Conservation (phyloP, 2,888 invertebrate species). For the Ametastegia equiseti region DNA sequence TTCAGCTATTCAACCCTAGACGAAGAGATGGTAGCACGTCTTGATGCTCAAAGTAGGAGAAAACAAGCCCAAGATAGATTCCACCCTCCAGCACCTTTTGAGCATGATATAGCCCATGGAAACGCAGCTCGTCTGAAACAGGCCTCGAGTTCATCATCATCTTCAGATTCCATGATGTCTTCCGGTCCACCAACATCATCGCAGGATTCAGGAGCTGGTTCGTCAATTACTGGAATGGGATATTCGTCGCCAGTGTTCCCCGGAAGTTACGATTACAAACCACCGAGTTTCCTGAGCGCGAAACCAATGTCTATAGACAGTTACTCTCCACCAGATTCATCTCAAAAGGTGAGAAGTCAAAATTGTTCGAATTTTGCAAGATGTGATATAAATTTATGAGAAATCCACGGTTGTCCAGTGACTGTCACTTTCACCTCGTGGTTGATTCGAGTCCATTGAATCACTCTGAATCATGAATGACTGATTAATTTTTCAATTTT, state of each 20-base stretch:
- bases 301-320: constrained; percentile 53
- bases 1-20: constrained; percentile 67
- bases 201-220: constrained; percentile 10
- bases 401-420: too few species aligned
- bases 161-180: neutral
- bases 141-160: neutral
- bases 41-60: constrained; percentile 56
- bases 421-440: too few species aligned
- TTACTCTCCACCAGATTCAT: constrained; percentile 52
- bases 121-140: constrained; percentile 9
- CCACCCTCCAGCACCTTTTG: constrained; percentile 67
- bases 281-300: constrained; percentile 52
- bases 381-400: too few species aligned
- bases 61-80: constrained; percentile 67
- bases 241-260: constrained; percentile 58
- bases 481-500: neutral
- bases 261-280: constrained; percentile 59
- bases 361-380: neutral
- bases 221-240: neutral
- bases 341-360: constrained; percentile 55
- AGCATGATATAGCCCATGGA: constrained; percentile 52
- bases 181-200: neutral
- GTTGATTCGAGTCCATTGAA: too few species aligned
- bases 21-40: constrained; percentile 61
- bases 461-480: too few species aligned